Conservation (phyloP, 2,113 vertebrate genomes). For the Leptosomus discolor region DNA sequence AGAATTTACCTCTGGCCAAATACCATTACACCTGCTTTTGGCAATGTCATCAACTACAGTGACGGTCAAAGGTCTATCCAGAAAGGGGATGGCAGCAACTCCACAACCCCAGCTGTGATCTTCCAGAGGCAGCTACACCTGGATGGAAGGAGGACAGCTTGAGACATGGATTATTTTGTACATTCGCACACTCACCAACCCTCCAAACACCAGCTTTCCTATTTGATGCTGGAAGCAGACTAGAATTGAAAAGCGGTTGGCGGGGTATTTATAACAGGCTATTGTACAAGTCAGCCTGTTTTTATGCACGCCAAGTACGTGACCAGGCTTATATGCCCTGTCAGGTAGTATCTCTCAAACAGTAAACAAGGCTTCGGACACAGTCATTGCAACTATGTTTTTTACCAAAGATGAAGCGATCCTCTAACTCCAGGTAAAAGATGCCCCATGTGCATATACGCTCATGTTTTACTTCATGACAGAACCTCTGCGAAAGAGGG, state of each 20-base stretch:
- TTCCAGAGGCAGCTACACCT: background rate
- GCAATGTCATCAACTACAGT: background rate
- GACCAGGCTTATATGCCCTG: background rate
- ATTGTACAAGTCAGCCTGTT: background rate
- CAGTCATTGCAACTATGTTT: background rate
- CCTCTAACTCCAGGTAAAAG: background rate
- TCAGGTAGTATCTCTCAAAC: background rate
- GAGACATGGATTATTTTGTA: background rate
- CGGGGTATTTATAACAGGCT: background rate
- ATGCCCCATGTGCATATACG: rapidly evolving
- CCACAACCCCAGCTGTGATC: background rate
- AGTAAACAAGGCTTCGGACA: rapidly evolving
- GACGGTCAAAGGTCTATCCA: background rate
- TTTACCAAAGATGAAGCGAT: background rate
- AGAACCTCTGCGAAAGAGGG: background rate
- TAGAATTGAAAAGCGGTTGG: background rate
- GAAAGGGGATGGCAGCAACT: background rate
- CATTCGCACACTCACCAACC: background rate
- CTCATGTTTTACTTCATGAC: background rate
- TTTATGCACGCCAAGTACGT: background rate
- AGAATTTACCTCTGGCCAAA: background rate
- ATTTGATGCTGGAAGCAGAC: background rate
- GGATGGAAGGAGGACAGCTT: background rate
- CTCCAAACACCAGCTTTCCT: background rate
- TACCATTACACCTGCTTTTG: background rate